These are phyloP conservation scores for Malthinus flaveolus DNA, from an alignment of 2,888 invertebrate species.

Conservation along the genomic window DNA sequence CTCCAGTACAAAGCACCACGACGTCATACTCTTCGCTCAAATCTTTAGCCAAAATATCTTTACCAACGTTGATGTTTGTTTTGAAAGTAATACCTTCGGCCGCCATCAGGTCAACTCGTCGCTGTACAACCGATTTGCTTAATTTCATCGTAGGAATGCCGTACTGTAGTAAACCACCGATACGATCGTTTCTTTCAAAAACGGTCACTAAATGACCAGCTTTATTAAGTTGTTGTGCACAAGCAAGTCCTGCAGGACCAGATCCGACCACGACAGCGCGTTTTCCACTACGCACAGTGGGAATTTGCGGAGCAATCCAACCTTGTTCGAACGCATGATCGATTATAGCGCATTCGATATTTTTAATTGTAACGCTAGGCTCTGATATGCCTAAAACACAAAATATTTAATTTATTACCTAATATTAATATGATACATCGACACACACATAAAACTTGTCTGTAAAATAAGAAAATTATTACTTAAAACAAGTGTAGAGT, in stretches of 20 bases:
- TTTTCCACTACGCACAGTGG: conserved; percentile 45
- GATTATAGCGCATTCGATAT: conserved; percentile 98
- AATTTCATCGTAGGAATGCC: conserved; percentile 99
- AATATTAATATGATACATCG: too few species aligned
- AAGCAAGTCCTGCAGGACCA: conserved; percentile 93
- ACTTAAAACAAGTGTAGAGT: not conserved
- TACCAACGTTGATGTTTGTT: conserved; percentile 88
- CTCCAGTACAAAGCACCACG: conserved; percentile 87
- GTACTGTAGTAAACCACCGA: conserved; percentile 94
- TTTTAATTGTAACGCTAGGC: conserved; percentile 97
- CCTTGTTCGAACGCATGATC: conserved; percentile 97
- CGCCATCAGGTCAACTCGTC: conserved; percentile 82
- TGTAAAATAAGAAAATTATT: too few species aligned
- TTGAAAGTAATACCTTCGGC: conserved; percentile 87
- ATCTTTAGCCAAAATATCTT: conserved; percentile 79
- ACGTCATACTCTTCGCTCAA: conserved; percentile 76
- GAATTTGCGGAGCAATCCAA: conserved; percentile 80
- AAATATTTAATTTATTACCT: too few species aligned
- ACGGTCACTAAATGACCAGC: conserved; percentile 96
- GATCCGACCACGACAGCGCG: conserved; percentile 88
- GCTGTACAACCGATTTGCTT: conserved; percentile 88
- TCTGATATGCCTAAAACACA: conserved; percentile 73
- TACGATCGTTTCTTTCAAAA: conserved; percentile 93
- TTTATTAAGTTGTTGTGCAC: conserved; percentile 96
- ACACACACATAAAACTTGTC: too few species aligned